phyloP scores from a whole-genome alignment of 1,140 invertebrate genomes.

The Anoplophora glabripennis region DNA sequence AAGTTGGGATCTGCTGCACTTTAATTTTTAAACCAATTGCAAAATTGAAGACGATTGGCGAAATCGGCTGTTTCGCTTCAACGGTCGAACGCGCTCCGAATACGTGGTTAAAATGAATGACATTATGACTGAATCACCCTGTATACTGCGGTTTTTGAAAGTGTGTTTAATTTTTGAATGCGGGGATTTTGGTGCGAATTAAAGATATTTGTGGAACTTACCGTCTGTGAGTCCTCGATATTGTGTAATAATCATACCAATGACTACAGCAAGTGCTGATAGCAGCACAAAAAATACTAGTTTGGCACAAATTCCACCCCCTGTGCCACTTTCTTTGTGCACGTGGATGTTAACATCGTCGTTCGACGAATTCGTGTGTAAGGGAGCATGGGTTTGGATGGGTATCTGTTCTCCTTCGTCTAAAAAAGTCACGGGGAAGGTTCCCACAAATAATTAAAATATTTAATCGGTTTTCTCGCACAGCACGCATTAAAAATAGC shows the following conservation, averaged over 20 bases:
- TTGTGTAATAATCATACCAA: constrained; percentile 75
- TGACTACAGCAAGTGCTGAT: constrained; percentile 64
- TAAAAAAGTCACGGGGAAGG: constrained; percentile 20
- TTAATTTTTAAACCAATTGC: too few species aligned
- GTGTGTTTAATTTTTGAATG: constrained; percentile 3
- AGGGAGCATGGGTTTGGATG: constrained; percentile 12
- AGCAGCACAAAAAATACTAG: constrained; percentile 75
- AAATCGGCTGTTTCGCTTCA: too few species aligned
- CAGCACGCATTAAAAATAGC: constrained; percentile 13
- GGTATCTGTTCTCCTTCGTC: constrained; percentile 31
- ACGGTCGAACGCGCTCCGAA: too few species aligned
- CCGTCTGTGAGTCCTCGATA: constrained; percentile 72
- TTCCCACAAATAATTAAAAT: constrained; percentile 15
- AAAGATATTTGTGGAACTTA: constrained; percentile 54
- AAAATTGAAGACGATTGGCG: too few species aligned
- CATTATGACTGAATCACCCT: too few species aligned
- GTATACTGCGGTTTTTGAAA: too few species aligned
- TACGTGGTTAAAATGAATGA: too few species aligned
- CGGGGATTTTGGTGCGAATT: constrained; percentile 1
- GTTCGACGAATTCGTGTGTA: constrained; percentile 37
- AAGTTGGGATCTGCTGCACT: too few species aligned
- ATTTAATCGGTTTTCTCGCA: background rate
- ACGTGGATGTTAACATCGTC: constrained; percentile 72
- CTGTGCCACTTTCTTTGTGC: constrained; percentile 68
- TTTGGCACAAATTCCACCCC: constrained; percentile 78